Base-by-base conservation (phyloP, 1,140 invertebrate genomes). In the Ceratina japonica region DNA sequence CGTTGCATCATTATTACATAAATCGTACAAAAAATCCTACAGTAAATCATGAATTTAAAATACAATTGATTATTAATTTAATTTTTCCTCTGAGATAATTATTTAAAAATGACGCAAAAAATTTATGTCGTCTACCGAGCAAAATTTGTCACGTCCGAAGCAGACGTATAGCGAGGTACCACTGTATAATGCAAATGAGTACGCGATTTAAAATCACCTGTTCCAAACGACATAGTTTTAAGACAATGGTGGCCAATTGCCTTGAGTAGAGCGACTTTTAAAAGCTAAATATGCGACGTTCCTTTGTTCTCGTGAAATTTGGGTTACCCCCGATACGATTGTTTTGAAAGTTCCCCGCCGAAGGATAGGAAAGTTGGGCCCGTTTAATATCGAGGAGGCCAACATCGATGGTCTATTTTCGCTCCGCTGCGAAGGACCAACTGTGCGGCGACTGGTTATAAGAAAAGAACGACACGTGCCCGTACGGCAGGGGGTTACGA, bases 391-490 rank as follows among this genome's bases (percentile, higher is more conserved):
- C 31, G 61, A 5, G 52, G 31, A 49, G 20, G 31, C 2, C n/a
- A 18, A 13, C 69, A 20, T 58, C 61, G 82, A 63, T 76, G 64
- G 74, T 77, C 83, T 84, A 71, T 71, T 63, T 59, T 70, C 44
- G 78, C 56, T 44, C 15, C 31, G 61, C 52, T 65, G 22, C 37
- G 63, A 73, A 75, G 69, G 84, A 85, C 83, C 84, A 85, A 85
- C 84, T 62, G 74, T 61, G 51, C 54, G 83, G 49, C 72, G 54
- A 63, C 80, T 63, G 72, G 64, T 44, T 79, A n/a, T n/a, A 79
- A 85, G 83, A 86, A 85, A 80, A 80, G 83, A 85, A 85, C 62
- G 84, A 49, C 86, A 86, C 86, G 86, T 84, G 86, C 69, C 74
- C 76, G 59, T 62, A 58, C 31, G 8, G 18, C 13, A 24, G 74